Evolutionary conservation across 2,888 invertebrate species (phyloP).

Genomic region (Diadegma fenestrale): DNA sequence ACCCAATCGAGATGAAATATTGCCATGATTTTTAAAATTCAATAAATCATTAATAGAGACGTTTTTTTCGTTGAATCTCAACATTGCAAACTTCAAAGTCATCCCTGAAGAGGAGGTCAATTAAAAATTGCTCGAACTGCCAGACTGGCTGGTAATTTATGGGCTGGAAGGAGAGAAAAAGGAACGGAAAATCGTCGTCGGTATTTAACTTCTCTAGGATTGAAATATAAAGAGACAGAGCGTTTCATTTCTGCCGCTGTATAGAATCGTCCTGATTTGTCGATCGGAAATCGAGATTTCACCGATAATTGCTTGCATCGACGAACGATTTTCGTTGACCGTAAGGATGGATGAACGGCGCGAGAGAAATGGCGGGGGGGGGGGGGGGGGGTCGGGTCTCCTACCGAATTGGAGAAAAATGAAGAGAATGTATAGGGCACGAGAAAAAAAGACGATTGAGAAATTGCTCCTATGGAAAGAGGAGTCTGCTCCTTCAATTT

Average conservation of each 20-base stretch:
- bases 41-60: too few species aligned
- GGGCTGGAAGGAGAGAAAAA: not conserved
- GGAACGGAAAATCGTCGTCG: constrained; percentile 3
- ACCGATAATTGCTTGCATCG: constrained; percentile 66
- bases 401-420: constrained; percentile 24
- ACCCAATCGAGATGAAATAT: too few species aligned
- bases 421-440: constrained; percentile 28
- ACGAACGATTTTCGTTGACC: constrained; percentile 57
- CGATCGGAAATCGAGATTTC: constrained; percentile 62
- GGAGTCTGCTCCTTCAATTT: constrained; percentile 14
- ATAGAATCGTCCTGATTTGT: constrained; percentile 29
- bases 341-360: constrained; percentile 7
- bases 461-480: constrained; percentile 34
- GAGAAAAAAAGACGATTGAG: constrained; percentile 34
- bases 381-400: too few species aligned
- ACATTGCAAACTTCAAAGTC: too few species aligned
- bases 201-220: constrained; percentile 32
- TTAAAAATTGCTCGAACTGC: not conserved
- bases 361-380: constrained; percentile 28
- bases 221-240: constrained; percentile 7
- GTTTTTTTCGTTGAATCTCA: too few species aligned
- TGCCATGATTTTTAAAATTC: too few species aligned
- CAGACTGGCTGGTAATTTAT: constrained; percentile 9
- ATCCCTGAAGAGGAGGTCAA: not conserved
- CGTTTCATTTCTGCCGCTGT: constrained; percentile 11